Evolutionary conservation across 1,140 invertebrate species (phyloP), one percentile per base, ranked within the genome.

Genomic region (Eulimnadia texana): DNA sequence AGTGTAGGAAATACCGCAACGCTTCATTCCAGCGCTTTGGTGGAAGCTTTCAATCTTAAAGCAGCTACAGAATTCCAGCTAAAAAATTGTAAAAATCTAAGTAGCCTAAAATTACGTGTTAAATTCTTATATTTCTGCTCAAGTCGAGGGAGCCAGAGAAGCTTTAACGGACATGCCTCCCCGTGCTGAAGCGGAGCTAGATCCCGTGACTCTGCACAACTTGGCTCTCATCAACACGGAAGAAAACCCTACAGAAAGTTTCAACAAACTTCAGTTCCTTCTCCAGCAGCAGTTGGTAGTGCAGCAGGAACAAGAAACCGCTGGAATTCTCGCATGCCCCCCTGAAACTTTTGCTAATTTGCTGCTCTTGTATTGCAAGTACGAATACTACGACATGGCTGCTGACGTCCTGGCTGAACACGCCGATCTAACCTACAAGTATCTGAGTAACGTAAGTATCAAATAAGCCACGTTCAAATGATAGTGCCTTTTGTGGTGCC

Each of bases 331-430:
- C 13, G 55, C 33, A 3, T 98, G 96, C 72, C 97, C 96, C 50
- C 88, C 90, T 20, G 96, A 99, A 79, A 97, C 96, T 1, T 98
- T 99, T 75, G 85, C 92, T 1, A 99, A 99, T 77, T 78, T 99
- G 13, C 75, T 99, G 16, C 76, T 99, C 1, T 77, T 98, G 0
- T 99, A 98, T 71, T 95, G 90, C 70, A 96, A 96, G 76, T 93
- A 96, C 76, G 93, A 97, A 74, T 94, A 96, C 69, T 98, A 89
- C 72, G 95, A 99, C 74, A 76, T 98, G 50, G 96, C 96, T 13
- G 96, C 96, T 2, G 96, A 99, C 78, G 89, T 99, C 57, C 74
- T 99, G 60, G 96, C 96, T 19, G 95, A 99, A 78, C 96, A 98
- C 77, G 88, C 92, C 29, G 89, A 98, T 74, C 80, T 98, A 42